Percentiles rank a stretch among this genome's conserved stretches.
Evolutionary conservation across 2,113 vertebrate genomes (phyloP).

Genomic region (Nothocercus nigrocapillus): DNA sequence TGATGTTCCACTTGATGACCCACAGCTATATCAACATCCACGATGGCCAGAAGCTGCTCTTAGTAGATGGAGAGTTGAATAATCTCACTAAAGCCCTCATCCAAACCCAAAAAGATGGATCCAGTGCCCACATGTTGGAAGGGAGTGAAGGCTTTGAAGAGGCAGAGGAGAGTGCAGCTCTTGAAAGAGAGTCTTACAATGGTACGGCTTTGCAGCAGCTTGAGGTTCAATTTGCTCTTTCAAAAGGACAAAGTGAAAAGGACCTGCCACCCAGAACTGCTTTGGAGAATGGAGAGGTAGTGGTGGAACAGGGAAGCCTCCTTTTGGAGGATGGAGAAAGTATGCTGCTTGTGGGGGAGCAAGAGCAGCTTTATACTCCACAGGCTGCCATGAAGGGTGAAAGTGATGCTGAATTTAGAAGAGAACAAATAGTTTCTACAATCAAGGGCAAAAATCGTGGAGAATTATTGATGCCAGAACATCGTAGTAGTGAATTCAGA

Average conservation of each 20-base stretch:
- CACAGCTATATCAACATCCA: slow-evolving; percentile 89
- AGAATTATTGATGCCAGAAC: neutral
- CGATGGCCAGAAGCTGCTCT: slow-evolving; percentile 85
- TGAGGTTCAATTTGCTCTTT: neutral
- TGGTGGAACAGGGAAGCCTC: neutral
- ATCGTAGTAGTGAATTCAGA: neutral
- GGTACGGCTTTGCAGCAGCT: neutral
- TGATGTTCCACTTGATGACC: slow-evolving; percentile 86
- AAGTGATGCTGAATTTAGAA: slow-evolving; percentile 5
- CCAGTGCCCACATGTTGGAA: neutral
- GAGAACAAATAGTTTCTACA: neutral
- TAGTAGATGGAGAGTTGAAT: slow-evolving; percentile 82
- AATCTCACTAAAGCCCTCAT: slow-evolving; percentile 27
- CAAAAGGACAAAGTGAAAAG: neutral
- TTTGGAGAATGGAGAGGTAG: slow-evolving; percentile 34
- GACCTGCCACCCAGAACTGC: neutral
- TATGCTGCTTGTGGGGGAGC: neutral
- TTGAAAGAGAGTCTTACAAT: neutral
- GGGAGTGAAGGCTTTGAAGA: slow-evolving; percentile 5
- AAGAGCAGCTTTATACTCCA: neutral
- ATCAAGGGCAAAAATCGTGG: neutral
- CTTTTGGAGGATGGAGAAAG: neutral
- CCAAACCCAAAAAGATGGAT: neutral
- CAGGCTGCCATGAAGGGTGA: neutral
- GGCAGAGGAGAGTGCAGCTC: neutral